phyloP scores from a whole-genome alignment of 2,888 invertebrate species.

The Vesta saturnalis region DNA sequence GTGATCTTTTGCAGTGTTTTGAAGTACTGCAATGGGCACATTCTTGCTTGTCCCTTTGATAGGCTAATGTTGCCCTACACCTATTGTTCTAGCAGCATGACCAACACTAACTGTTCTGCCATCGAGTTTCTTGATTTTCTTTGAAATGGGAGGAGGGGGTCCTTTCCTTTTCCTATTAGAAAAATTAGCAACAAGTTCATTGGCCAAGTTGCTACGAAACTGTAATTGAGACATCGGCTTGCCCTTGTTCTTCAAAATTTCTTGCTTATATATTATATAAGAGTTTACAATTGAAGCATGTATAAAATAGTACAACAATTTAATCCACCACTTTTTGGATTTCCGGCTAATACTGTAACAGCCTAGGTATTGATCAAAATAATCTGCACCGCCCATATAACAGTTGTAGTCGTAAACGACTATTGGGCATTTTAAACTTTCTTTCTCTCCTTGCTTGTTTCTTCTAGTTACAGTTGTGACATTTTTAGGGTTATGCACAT shows the following conservation, averaged over 20 bases:
- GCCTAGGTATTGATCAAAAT: neutral
- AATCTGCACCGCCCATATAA: too few species aligned
- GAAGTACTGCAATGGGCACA: neutral
- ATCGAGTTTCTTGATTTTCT: neutral
- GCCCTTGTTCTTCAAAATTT: neutral
- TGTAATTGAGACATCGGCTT: neutral
- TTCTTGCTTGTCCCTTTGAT: neutral
- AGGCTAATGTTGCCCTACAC: neutral
- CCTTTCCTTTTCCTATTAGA: neutral
- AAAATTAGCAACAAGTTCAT: neutral
- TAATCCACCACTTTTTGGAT: conserved; percentile 10
- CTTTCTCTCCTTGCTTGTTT: neutral
- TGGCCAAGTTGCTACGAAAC: neutral
- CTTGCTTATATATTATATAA: neutral
- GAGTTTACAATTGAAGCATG: neutral
- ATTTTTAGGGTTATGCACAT: neutral
- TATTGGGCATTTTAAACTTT: neutral
- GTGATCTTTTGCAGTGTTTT: neutral
- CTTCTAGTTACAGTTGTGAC: neutral
- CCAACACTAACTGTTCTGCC: neutral
- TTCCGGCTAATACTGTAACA: conserved; percentile 1
- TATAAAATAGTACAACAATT: conserved; percentile 2
- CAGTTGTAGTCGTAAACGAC: neutral
- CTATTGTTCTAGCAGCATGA: neutral
- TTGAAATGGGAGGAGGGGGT: neutral